phyloP scores from a whole-genome alignment of 2,113 vertebrate genomes.

The Sander vitreus region DNA sequence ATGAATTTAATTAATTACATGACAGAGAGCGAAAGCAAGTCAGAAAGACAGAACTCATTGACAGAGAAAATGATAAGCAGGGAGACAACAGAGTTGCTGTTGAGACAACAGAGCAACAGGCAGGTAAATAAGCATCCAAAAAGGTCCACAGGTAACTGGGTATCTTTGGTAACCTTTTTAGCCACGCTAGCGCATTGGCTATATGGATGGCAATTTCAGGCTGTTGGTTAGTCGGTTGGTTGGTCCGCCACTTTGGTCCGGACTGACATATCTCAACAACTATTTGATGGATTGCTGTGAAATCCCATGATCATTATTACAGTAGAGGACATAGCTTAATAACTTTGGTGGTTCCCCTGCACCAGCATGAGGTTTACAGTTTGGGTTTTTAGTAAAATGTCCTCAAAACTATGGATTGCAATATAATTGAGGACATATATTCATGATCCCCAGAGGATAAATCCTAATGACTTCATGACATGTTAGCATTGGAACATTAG shows the following conservation, averaged over 20 bases:
- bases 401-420: background rate
- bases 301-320: too few species aligned
- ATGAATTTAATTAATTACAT: constrained; percentile 68
- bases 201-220: background rate
- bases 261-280: too few species aligned
- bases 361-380: background rate
- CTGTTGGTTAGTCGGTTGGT: background rate
- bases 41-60: constrained; percentile 17
- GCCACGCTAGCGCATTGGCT: too few species aligned
- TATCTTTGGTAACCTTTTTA: background rate
- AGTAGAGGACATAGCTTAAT: background rate
- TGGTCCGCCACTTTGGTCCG: background rate
- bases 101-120: background rate
- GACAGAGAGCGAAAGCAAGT: constrained; percentile 37
- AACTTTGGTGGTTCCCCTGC: background rate
- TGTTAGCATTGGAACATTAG: background rate
- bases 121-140: background rate
- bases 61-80: background rate
- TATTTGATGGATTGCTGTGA: too few species aligned
- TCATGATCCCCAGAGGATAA: background rate
- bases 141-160: background rate
- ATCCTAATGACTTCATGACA: background rate
- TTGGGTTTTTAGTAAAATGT: background rate
- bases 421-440: background rate
- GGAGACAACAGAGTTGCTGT: background rate